phyloP scores from a whole-genome alignment of 2,797 vertebrate species.

The Lepus townsendii region DNA sequence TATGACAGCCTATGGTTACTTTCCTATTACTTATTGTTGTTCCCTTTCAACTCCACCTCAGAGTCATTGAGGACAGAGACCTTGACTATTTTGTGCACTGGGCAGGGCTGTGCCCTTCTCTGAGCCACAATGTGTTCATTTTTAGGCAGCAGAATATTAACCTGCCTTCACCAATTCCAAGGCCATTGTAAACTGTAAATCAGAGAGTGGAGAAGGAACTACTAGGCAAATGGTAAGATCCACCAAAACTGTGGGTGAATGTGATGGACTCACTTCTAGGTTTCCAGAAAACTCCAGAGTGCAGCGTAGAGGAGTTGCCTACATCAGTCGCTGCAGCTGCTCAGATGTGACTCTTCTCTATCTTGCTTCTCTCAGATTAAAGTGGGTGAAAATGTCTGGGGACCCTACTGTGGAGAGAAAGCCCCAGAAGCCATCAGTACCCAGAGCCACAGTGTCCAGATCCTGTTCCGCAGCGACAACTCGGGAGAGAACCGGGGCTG shows the following conservation, averaged over 20 bases:
- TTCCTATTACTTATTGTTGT: neutral
- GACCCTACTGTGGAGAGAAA: slow-evolving; percentile 94
- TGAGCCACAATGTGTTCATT: neutral
- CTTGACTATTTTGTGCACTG: neutral
- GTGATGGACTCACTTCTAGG: neutral
- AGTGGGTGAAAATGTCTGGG: slow-evolving; percentile 89
- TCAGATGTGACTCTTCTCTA: slow-evolving; percentile 46
- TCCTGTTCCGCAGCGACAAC: slow-evolving; percentile 95
- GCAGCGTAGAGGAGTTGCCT: neutral
- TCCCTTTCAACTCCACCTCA: neutral
- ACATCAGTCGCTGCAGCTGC: neutral
- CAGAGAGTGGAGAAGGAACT: neutral
- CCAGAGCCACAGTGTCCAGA: slow-evolving; percentile 88
- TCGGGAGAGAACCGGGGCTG: slow-evolving; percentile 97
- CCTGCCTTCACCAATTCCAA: neutral
- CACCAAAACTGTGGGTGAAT: neutral
- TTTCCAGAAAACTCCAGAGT: slow-evolving; percentile 2
- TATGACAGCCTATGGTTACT: neutral
- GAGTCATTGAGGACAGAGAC: neutral
- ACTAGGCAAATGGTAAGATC: neutral
- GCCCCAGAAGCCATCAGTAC: slow-evolving; percentile 93
- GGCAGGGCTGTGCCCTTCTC: neutral
- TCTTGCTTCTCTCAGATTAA: slow-evolving; percentile 88
- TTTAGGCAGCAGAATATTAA: neutral
- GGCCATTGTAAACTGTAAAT: neutral